These are phyloP conservation scores for Ctenosaura bakeri DNA, from an alignment of 2,797 vertebrate genomes.

Conservation along the genomic window DNA sequence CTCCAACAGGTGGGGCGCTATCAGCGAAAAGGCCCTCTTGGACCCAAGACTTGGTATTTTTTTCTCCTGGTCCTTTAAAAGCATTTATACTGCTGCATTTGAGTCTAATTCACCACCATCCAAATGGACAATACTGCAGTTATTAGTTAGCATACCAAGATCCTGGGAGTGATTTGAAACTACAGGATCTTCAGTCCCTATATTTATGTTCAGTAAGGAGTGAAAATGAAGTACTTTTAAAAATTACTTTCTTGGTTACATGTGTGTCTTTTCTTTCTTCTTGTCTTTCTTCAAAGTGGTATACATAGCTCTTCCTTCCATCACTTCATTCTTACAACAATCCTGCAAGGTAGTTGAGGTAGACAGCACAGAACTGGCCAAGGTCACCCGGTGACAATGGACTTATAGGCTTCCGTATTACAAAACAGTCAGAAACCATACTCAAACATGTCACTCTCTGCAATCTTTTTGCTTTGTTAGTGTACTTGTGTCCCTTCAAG, in stretches of 20 bases:
- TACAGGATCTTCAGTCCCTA: not conserved
- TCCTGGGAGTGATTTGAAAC: not conserved
- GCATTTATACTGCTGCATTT: not conserved
- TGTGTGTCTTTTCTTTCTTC: not conserved
- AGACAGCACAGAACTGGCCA: too few species aligned
- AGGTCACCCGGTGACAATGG: not conserved
- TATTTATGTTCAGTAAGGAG: not conserved
- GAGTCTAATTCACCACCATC: not conserved
- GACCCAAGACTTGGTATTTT: not conserved
- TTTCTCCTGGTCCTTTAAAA: not conserved
- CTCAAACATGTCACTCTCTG: not conserved
- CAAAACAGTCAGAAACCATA: not conserved
- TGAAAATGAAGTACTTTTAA: not conserved
- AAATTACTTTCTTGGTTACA: not conserved
- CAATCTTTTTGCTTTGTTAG: not conserved
- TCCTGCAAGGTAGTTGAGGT: too few species aligned
- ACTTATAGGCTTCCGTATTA: not conserved
- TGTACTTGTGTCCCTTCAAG: not conserved
- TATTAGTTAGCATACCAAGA: not conserved
- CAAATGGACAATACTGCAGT: not conserved
- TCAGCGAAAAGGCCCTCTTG: not conserved
- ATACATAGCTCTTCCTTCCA: not conserved
- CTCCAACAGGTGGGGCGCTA: not conserved
- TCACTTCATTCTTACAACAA: not conserved
- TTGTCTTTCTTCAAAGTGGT: not conserved